Conservation (phyloP, 1,140 invertebrate species). For the Drosophila sproati region DNA sequence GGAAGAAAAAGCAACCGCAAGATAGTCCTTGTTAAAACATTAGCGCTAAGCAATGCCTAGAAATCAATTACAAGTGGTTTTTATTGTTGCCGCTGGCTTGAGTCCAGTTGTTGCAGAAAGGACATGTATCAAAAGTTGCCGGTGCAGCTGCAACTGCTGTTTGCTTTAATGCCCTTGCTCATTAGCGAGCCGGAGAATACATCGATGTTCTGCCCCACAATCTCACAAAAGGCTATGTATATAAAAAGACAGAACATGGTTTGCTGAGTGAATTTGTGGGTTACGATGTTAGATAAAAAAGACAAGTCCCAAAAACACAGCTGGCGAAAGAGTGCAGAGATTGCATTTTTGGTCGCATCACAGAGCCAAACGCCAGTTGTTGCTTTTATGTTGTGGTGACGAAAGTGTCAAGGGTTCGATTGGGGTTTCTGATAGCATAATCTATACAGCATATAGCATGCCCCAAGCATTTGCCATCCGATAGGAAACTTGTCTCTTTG, state of each 20-base stretch:
- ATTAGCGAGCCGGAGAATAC: conserved; percentile 54
- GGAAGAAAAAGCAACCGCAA: conserved; percentile 10
- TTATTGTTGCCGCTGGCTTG: conserved; percentile 13
- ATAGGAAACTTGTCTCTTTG: conserved; percentile 27
- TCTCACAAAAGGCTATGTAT: conserved; percentile 1
- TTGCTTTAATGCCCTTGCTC: conserved; percentile 75
- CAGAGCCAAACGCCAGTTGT: conserved; percentile 23
- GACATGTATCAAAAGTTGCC: conserved; percentile 60
- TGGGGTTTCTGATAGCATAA: conserved; percentile 31
- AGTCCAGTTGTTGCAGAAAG: conserved; percentile 30
- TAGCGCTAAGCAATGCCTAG: conserved; percentile 59
- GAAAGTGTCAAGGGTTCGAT: conserved; percentile 35
- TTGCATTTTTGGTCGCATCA: conserved; percentile 15
- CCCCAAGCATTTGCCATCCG: conserved; percentile 1
- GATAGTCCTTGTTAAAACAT: conserved; percentile 56
- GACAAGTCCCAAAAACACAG: background rate
- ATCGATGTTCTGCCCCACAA: conserved; percentile 41
- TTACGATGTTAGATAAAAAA: conserved; percentile 13
- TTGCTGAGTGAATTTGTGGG: conserved; percentile 50
- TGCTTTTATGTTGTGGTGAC: background rate
- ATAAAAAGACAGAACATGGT: conserved; percentile 31
- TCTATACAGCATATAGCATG: conserved; percentile 10
- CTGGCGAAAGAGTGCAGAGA: background rate
- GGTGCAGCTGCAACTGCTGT: conserved; percentile 41
- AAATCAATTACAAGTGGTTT: conserved; percentile 72